Conservation (phyloP, 2,888 invertebrate genomes). For the Lasius fuliginosus region DNA sequence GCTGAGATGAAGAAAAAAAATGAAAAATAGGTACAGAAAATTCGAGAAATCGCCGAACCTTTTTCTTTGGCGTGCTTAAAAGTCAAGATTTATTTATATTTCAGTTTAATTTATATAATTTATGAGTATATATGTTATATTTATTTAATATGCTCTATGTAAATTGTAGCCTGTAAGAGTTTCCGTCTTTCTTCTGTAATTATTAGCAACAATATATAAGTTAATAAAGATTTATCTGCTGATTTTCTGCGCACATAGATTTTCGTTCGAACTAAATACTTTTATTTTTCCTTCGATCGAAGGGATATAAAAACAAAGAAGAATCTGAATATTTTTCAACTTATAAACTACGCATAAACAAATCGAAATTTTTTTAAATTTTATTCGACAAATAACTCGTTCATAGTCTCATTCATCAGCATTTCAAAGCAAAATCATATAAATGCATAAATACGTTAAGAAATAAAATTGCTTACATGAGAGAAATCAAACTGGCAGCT, state of each 20-base stretch:
- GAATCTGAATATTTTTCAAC: not conserved
- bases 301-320: not conserved
- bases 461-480: not conserved
- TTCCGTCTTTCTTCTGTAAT: constrained; percentile 21
- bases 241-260: not conserved
- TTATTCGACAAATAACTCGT: not conserved
- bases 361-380: not conserved
- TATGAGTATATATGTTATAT: constrained; percentile 59
- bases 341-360: not conserved
- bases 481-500: not conserved
- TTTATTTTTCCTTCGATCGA: not conserved
- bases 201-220: constrained; percentile 2
- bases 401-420: not conserved
- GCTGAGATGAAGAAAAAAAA: not conserved
- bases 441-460: not conserved
- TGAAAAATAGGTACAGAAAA: not conserved
- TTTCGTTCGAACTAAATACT: not conserved
- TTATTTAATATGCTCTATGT: constrained; percentile 67
- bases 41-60: not conserved
- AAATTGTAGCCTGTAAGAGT: constrained; percentile 29
- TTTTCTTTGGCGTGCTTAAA: not conserved
- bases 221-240: constrained; percentile 39
- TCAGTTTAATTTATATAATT: constrained; percentile 52
- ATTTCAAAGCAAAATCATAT: not conserved
- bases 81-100: constrained; percentile 16